A percentile compares a stretch with the other conserved stretches of the same genome.
phyloP scores from a whole-genome alignment of 2,888 invertebrate species.

The Electrophaes corylata region DNA sequence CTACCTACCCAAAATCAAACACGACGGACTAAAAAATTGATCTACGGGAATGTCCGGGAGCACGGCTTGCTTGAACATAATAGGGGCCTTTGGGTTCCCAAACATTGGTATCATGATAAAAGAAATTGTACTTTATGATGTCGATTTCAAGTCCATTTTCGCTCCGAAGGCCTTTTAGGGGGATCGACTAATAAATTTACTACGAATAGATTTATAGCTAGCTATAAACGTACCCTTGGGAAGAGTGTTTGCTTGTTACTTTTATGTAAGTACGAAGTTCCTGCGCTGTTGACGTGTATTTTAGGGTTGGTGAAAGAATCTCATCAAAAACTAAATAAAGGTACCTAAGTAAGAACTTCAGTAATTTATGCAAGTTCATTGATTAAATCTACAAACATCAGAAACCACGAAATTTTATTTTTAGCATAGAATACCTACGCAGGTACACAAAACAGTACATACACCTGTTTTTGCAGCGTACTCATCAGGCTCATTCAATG shows the following conservation, averaged over 20 bases:
- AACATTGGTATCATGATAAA: constrained; percentile 9
- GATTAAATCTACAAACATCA: too few species aligned
- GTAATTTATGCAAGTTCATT: background rate
- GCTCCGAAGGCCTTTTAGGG: constrained; percentile 22
- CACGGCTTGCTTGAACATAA: constrained; percentile 45
- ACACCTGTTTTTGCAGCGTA: too few species aligned
- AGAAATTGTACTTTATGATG: constrained; percentile 41
- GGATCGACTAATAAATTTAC: constrained; percentile 50
- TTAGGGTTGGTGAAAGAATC: background rate
- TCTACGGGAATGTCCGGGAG: constrained; percentile 59
- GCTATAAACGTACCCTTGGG: constrained; percentile 55
- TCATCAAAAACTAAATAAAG: background rate
- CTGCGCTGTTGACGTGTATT: constrained; percentile 1
- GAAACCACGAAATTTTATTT: too few species aligned
- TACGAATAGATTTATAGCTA: constrained; percentile 57
- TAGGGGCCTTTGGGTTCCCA: constrained; percentile 30
- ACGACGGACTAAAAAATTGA: constrained; percentile 57
- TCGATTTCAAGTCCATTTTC: constrained; percentile 30
- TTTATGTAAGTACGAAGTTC: constrained; percentile 35
- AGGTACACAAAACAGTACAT: too few species aligned
- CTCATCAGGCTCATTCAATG: too few species aligned
- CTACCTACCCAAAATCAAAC: constrained; percentile 40
- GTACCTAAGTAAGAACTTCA: too few species aligned
- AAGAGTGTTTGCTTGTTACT: constrained; percentile 45
- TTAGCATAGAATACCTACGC: too few species aligned